Conservation (phyloP, 2,797 vertebrate species). For the Brotula barbata region DNA sequence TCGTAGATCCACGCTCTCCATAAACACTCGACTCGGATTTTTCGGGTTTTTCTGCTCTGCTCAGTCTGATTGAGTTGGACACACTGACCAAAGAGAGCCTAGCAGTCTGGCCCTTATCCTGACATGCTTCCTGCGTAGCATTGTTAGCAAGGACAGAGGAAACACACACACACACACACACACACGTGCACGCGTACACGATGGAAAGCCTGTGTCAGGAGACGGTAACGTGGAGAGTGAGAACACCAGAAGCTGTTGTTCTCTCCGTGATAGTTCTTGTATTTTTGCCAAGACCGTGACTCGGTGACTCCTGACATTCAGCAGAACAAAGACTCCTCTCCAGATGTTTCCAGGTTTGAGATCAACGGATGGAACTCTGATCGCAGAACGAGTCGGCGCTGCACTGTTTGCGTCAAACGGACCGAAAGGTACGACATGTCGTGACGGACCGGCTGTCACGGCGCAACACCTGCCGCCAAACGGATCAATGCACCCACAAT, state of each 20-base stretch:
- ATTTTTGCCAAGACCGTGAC: constrained; percentile 45
- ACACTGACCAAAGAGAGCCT: constrained; percentile 63
- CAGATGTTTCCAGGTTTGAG: constrained; percentile 12
- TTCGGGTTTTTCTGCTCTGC: constrained; percentile 48
- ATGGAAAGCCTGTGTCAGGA: constrained; percentile 64
- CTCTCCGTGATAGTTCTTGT: constrained; percentile 44
- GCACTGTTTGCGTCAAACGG: no score
- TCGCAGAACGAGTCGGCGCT: no score
- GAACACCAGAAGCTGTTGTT: constrained; percentile 58
- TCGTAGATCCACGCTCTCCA: constrained; percentile 54
- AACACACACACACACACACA: constrained; percentile 48
- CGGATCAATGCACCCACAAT: no score
- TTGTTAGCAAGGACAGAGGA: constrained; percentile 78
- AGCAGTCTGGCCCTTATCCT: constrained; percentile 77
- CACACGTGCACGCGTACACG: constrained; percentile 11
- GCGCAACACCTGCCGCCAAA: no score
- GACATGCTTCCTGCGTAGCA: constrained; percentile 81
- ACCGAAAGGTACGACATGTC: no score
- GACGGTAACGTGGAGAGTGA: constrained; percentile 66
- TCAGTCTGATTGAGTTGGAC: constrained; percentile 51
- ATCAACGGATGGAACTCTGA: no score
- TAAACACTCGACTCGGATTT: constrained; percentile 18
- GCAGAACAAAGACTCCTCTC: constrained; percentile 40
- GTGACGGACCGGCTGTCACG: no score
- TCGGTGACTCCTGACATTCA: constrained; percentile 25